These are phyloP conservation scores for Selene dorsalis DNA, from an alignment of 2,797 vertebrate species.

Conservation along the genomic window DNA sequence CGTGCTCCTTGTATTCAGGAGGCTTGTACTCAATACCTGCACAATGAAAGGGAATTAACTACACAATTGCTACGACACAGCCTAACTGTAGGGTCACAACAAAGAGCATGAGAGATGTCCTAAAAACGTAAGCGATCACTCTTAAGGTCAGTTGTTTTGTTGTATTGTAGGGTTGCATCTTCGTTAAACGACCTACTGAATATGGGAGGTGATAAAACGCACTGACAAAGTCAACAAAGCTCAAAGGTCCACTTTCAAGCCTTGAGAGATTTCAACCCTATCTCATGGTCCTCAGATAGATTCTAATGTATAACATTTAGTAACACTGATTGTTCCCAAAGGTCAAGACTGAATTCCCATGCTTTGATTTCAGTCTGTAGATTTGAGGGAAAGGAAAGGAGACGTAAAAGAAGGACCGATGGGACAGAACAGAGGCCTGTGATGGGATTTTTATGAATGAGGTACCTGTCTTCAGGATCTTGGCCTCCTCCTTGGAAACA, in stretches of 20 bases:
- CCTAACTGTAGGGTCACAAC: not conserved
- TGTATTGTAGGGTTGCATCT: too few species aligned
- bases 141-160: too few species aligned
- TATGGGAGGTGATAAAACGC: too few species aligned
- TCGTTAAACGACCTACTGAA: too few species aligned
- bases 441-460: not conserved
- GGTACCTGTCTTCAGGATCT: constrained; percentile 90
- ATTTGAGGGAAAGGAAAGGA: too few species aligned
- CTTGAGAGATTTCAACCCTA: not conserved
- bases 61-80: not conserved
- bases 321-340: not conserved
- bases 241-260: not conserved
- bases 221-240: too few species aligned
- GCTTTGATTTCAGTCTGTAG: too few species aligned
- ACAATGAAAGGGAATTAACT: not conserved
- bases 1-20: constrained; percentile 83
- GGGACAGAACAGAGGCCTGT: not conserved
- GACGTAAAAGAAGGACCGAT: not conserved
- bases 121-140: not conserved
- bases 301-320: not conserved
- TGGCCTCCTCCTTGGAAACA: constrained; percentile 80
- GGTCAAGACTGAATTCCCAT: not conserved
- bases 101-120: not conserved
- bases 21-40: constrained; percentile 88
- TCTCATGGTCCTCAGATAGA: not conserved